Base-by-base conservation (phyloP, 2,113 vertebrate genomes). In the Lamprotornis superbus region DNA sequence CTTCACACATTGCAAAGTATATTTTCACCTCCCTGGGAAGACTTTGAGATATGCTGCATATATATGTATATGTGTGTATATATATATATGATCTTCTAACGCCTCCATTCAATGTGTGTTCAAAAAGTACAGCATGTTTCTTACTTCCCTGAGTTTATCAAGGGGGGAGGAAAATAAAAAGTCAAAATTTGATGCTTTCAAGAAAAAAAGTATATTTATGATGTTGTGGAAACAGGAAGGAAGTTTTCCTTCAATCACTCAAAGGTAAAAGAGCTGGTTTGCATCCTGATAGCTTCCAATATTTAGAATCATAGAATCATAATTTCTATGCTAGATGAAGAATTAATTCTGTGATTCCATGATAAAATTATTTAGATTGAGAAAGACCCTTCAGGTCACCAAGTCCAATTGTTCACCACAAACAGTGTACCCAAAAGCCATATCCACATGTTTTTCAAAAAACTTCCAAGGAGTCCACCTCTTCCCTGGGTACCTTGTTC, bases 341-440 rank as follows among this genome's bases (percentile, higher is more conserved):
- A 69, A 69, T 49, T 15, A 56, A 37, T 63, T 49, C 18, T 42
- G 10, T 49, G 21, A 63, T 56, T 49, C 5, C 24, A 17, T 27
- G 8, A 63, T 42, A 42, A 63, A 83, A 61, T 13, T 47, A 20
- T 69, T 55, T 63, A 49, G 40, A 37, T 20, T 83, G 12, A 61
- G 44, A 63, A 56, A 63, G 18, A 42, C 7, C 15, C 40, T 33
- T 55, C 61, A 69, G 7, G 19, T 69, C 55, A 61, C 25, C 1
- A 0, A 57, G 28, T 60, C 37, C 3, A 68, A 11, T 42, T 0
- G 0, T 28, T 69, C 35, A 76, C 17, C 40, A 76, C 21, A 53
- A 69, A 47, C 28, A 15, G 9, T 27, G 18, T 23, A 55, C 18
- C 17, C 30, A 55, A 76, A 61, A 90, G 25, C 25, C 30, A 35